A percentile compares a stretch with the other conserved stretches of the same genome.
These are phyloP conservation scores for Falcunculus frontatus DNA, from an alignment of 2,113 vertebrate species.

Conservation along the genomic window DNA sequence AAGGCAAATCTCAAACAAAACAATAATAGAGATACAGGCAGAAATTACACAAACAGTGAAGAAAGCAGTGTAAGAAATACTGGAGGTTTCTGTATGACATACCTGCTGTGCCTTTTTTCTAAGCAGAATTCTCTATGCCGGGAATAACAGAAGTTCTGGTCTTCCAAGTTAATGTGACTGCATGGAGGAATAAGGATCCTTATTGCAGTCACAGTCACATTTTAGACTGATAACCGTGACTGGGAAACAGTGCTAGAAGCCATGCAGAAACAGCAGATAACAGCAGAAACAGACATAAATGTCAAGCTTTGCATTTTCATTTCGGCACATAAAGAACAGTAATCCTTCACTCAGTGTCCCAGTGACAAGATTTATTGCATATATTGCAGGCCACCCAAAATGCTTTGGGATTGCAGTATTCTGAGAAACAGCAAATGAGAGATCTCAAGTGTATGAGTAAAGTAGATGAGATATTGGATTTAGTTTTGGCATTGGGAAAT, in stretches of 20 bases:
- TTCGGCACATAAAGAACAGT: background rate
- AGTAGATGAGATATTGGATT: background rate
- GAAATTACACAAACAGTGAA: background rate
- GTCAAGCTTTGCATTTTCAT: slow-evolving; percentile 44
- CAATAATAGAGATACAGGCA: background rate
- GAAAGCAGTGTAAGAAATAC: background rate
- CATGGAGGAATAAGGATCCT: background rate
- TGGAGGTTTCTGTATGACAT: background rate
- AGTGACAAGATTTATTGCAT: slow-evolving; percentile 22
- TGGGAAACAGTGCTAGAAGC: background rate
- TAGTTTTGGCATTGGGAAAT: background rate
- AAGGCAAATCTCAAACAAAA: background rate
- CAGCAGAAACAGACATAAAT: slow-evolving; percentile 28
- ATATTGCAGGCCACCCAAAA: background rate
- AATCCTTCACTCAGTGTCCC: slow-evolving; percentile 19
- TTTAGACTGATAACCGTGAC: background rate
- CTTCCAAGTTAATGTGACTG: background rate
- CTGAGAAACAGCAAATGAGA: background rate
- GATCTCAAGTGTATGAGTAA: background rate
- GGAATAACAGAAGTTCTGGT: background rate
- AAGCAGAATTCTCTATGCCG: background rate
- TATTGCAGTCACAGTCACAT: background rate
- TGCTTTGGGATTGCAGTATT: background rate
- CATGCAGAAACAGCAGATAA: slow-evolving; percentile 27
- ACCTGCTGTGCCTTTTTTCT: background rate